These are phyloP conservation scores for Hypomecis punctinalis DNA, from an alignment of 2,888 invertebrate genomes.

Conservation along the genomic window DNA sequence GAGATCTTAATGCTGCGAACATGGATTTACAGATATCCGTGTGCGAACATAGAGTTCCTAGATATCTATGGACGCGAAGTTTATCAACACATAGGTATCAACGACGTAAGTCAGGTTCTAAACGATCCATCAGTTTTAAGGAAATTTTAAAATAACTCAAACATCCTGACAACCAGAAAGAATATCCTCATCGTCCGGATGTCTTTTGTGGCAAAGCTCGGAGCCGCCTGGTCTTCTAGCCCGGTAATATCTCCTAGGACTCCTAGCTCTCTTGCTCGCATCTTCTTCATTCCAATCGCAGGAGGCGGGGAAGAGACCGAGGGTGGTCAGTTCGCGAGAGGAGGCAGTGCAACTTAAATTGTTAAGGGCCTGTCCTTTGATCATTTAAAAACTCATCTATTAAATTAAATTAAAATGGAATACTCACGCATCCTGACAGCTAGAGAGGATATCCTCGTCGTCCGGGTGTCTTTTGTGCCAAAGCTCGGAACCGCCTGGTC, in stretches of 20 bases:
- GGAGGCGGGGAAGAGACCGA: too few relatives aligned
- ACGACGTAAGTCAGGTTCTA: too few relatives aligned
- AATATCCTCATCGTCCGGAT: constrained; percentile 78
- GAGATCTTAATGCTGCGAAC: too few relatives aligned
- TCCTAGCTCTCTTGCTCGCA: constrained; percentile 72
- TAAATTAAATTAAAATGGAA: not conserved
- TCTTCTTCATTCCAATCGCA: constrained; percentile 62
- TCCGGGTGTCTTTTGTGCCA: constrained; percentile 78
- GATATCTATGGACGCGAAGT: too few relatives aligned
- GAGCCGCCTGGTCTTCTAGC: constrained; percentile 74
- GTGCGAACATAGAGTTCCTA: too few relatives aligned
- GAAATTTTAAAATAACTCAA: constrained; percentile 60
- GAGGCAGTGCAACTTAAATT: too few relatives aligned
- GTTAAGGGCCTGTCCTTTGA: too few relatives aligned
- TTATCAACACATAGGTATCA: too few relatives aligned
- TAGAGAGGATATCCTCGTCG: constrained; percentile 77
- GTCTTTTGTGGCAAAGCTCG: constrained; percentile 73
- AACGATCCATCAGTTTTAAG: too few relatives aligned
- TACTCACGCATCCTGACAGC: constrained; percentile 79
- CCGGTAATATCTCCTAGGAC: constrained; percentile 69
- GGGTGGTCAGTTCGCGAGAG: too few relatives aligned
- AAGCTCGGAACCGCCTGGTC: constrained; percentile 71
- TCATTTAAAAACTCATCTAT: not conserved
- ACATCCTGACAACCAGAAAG: constrained; percentile 79
- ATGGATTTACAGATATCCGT: too few relatives aligned